phyloP scores from a whole-genome alignment of 2,113 vertebrate genomes.

The Genyomyrus donnyi region DNA sequence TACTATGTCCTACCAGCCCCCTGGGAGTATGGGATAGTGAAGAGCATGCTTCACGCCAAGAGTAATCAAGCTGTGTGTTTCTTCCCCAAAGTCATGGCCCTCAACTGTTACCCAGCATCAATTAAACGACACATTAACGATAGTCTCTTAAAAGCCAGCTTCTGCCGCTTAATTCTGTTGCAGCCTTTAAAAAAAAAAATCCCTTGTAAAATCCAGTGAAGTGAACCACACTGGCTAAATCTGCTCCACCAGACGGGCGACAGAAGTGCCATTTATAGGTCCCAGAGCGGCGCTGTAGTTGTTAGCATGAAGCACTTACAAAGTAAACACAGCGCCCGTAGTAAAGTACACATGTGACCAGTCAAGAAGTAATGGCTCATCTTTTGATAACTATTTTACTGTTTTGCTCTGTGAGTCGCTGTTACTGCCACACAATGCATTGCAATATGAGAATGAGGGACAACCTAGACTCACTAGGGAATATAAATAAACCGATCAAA shows the following conservation, averaged over 20 bases:
- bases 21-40: not conserved
- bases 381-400: not conserved
- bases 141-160: not conserved
- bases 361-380: not conserved
- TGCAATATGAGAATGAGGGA: not conserved
- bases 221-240: not conserved
- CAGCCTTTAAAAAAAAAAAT: not conserved
- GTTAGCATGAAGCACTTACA: constrained; percentile 1
- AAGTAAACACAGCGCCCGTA: not conserved
- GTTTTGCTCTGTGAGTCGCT: not conserved
- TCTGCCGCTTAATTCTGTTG: not conserved
- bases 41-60: not conserved
- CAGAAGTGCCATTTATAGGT: not conserved
- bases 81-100: not conserved
- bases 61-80: not conserved
- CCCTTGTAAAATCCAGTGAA: not conserved
- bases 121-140: not conserved
- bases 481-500: not conserved
- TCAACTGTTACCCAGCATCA: not conserved
- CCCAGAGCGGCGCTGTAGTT: not conserved
- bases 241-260: not conserved
- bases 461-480: not conserved
- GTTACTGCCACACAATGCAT: not conserved
- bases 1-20: not conserved
- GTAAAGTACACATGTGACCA: not conserved